Evolutionary conservation across 2,113 vertebrate species (phyloP), one percentile per base, ranked within the genome.

Genomic region (Phrynosoma blainvillii): DNA sequence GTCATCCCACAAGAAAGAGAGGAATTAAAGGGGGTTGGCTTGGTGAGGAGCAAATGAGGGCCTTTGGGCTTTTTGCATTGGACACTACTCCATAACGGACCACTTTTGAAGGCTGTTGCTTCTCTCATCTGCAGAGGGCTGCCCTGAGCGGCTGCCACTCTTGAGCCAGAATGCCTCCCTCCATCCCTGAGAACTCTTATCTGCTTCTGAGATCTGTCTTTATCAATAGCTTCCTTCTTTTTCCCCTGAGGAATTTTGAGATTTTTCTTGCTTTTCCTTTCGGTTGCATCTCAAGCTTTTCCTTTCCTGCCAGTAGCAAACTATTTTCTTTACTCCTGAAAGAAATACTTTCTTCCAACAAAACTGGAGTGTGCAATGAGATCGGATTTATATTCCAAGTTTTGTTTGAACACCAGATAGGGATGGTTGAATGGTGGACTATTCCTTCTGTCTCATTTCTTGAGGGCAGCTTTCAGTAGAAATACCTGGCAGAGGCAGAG

Each of bases 51-150:
- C 70, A 0, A 78, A 36, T 79, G 83, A 86, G 74, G 83, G 75
- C 68, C 85, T 32, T 71, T 0, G 59, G 16, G 47, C 47, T 47
- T 47, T 47, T 47, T 47, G 47, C 47, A 47, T 47, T 47, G 47
- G 47, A 7, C 47, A 5, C 47, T 47, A 7, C 47, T 1, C 23
- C 36, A n/a, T 3, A 86, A 23, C 79, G 5, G 47, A 47, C 47
- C 47, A 87, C 79, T 87, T 2, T 75, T 70, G 59, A 47, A 47
- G 70, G 74, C 54, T 25, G 9, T 20, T 36, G 84, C 77, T 90
- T 79, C 40, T 90, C 81, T 88, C 32, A 80, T 91, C 86, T 93
- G 82, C 71, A 52, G 56, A 70, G 89, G 74, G 36, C 68, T 59
- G 56, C 62, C 85, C 85, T 89, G 47, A 47, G 47, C 47, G 5